Evolutionary conservation across 2,113 vertebrate genomes (phyloP), one percentile per base, ranked within the genome.

Genomic region (Apteryx mantelli): DNA sequence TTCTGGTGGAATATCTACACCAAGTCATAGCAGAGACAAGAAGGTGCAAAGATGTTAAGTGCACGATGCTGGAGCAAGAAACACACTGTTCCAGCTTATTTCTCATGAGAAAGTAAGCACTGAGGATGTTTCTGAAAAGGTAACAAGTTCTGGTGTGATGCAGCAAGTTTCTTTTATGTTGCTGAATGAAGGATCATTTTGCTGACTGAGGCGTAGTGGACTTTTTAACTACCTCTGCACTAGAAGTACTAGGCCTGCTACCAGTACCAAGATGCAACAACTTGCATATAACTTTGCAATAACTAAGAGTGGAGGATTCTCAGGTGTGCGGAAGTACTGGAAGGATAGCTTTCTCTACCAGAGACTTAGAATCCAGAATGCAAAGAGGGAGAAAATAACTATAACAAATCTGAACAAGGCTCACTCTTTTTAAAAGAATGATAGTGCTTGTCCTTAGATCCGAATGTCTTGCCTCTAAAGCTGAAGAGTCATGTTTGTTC

Each of bases 1-100:
- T 80, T 83, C 56, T 65, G 9, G 22, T 55, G 11, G 22, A 86
- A 69, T 89, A 80, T n/a, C 7, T 68, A 26, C 10, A 46, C 69
- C 5, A 26, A 22, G 2, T 65, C 7, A 9, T 74, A 82, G 46
- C 6, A 89, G 10, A 0, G 0, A 10, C 5, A 20, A 26, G 26
- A 70, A 55, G 3, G 8, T 53, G 22, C 4, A 58, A 83, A 55
- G 42, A 38, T 36, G 1, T 13, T 26, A 61, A 84, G 12, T 34
- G 13, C 7, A 46, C 8, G 5, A 19, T 63, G 9, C 8, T 68
- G 19, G 19, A 85, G 12, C 4, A 34, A 56, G 44, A 40, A 48
- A 11, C 9, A 64, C 38, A 44, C 17, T 46, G 9, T 82, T 86
- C 11, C 34, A 68, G 4, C 3, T 50, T 80, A 30, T 11, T 79